Evolutionary conservation across 2,888 invertebrate genomes (phyloP).

Genomic region (Apamea crenata): DNA sequence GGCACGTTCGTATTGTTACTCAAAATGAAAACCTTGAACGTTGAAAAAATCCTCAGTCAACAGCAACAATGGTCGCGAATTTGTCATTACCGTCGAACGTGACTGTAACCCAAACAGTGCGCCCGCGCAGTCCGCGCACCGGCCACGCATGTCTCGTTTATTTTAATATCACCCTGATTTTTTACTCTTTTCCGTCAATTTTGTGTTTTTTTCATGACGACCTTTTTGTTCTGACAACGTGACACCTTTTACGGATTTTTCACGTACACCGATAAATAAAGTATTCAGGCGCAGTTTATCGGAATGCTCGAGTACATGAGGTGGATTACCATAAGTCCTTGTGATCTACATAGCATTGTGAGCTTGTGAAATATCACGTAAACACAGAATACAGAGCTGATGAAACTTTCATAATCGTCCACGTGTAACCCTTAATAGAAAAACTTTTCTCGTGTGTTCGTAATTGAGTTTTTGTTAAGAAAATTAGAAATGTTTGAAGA

Average conservation of each 20-base stretch:
- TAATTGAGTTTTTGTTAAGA: slow-evolving; percentile 71
- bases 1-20: slow-evolving; percentile 86
- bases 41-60: slow-evolving; percentile 83
- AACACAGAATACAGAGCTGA: slow-evolving; percentile 69
- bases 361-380: slow-evolving; percentile 61
- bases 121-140: slow-evolving; percentile 67
- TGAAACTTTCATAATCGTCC: slow-evolving; percentile 76
- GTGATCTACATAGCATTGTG: slow-evolving; percentile 69
- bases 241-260: slow-evolving; percentile 78
- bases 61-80: slow-evolving; percentile 86
- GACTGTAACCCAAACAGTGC: slow-evolving; percentile 83
- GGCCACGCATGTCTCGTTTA: slow-evolving; percentile 81
- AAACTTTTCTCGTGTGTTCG: slow-evolving; percentile 72
- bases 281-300: slow-evolving; percentile 68
- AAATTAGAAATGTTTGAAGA: slow-evolving; percentile 67
- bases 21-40: slow-evolving; percentile 84
- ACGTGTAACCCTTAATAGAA: slow-evolving; percentile 76
- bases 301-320: slow-evolving; percentile 58
- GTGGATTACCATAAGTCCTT: slow-evolving; percentile 78
- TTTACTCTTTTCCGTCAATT: slow-evolving; percentile 83
- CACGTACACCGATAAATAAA: slow-evolving; percentile 69
- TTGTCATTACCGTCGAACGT: slow-evolving; percentile 87
- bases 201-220: slow-evolving; percentile 72
- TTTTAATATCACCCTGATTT: slow-evolving; percentile 86
- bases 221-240: slow-evolving; percentile 81